These are phyloP conservation scores for Cepaea hortensis DNA, from an alignment of 2,888 invertebrate genomes.

Conservation along the genomic window DNA sequence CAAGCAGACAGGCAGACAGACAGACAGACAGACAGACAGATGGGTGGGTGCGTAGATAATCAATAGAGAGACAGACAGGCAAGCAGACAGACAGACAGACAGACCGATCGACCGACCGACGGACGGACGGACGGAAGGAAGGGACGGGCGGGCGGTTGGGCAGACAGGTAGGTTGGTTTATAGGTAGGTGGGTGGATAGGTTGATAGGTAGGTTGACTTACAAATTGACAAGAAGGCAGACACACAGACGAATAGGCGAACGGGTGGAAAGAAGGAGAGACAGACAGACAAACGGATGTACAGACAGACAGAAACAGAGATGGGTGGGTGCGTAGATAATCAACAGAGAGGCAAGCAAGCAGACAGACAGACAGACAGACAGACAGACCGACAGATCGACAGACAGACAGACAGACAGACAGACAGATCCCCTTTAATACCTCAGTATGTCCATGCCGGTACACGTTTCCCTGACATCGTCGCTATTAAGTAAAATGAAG, in stretches of 20 bases:
- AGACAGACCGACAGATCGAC: slow-evolving; percentile 23
- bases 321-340: too few relatives aligned
- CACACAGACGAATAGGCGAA: background rate
- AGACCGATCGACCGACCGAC: background rate
- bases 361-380: slow-evolving; percentile 19
- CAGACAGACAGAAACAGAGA: background rate
- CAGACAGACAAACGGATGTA: background rate
- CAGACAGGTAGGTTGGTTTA: background rate
- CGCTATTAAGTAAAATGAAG: too few relatives aligned
- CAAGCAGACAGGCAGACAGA: too few relatives aligned
- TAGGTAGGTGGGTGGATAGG: background rate
- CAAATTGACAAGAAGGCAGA: background rate
- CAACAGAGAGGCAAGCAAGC: background rate
- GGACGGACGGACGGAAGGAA: background rate
- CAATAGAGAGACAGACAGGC: too few relatives aligned
- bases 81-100: background rate
- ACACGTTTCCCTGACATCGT: too few relatives aligned
- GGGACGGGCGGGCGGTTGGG: background rate
- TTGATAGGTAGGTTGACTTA: background rate
- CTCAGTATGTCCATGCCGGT: too few relatives aligned
- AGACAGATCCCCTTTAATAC: background rate
- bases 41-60: too few relatives aligned
- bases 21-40: too few relatives aligned
- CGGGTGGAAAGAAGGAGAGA: background rate
- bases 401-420: slow-evolving; percentile 17